Conservation (phyloP, 1,140 invertebrate species). For the Eueides isabella region DNA sequence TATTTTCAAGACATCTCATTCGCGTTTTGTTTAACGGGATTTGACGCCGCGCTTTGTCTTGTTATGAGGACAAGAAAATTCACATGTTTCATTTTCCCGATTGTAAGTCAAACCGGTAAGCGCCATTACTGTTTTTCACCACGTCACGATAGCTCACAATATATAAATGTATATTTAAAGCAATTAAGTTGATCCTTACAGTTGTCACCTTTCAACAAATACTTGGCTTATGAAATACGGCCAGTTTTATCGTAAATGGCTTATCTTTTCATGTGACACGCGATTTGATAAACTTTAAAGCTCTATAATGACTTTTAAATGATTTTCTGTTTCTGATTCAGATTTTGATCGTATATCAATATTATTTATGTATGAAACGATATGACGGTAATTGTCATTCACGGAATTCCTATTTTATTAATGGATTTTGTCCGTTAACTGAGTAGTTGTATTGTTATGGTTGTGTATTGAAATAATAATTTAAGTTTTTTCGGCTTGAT, state of each 20-base stretch:
- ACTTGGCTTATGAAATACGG: not conserved
- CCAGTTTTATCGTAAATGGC: not conserved
- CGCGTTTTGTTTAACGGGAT: no score
- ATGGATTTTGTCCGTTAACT: not conserved
- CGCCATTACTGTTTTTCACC: no score
- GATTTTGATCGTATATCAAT: conserved; percentile 1
- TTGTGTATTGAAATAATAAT: no score
- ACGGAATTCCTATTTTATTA: not conserved
- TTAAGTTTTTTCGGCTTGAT: no score
- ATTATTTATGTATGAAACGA: conserved; percentile 28
- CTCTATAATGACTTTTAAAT: conserved; percentile 50
- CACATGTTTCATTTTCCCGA: no score
- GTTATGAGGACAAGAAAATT: no score
- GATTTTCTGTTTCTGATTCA: conserved; percentile 32
- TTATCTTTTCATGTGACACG: conserved; percentile 48
- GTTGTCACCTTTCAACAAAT: not conserved
- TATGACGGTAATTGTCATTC: conserved; percentile 8
- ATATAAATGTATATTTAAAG: no score
- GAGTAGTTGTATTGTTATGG: not conserved
- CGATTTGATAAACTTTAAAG: conserved; percentile 36
- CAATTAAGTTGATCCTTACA: not conserved
- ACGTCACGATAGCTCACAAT: no score
- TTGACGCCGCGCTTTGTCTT: no score
- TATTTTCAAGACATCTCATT: no score
- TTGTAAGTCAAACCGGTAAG: no score